These are phyloP conservation scores for Pollenia griseotomentosa DNA, from an alignment of 2,888 invertebrate genomes.

Conservation along the genomic window DNA sequence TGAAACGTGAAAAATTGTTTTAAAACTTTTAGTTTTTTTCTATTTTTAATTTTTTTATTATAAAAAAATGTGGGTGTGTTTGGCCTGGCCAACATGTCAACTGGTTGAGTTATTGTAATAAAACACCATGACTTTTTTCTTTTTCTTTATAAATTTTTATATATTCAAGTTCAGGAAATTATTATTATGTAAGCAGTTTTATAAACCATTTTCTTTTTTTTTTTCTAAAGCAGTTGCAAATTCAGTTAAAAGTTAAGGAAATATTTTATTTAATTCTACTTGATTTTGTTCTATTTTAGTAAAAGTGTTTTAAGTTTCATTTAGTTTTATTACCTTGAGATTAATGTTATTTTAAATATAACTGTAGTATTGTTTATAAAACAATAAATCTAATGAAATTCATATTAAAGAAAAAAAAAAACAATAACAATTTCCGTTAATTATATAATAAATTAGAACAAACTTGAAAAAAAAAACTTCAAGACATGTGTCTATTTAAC, in stretches of 20 bases:
- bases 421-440: constrained; percentile 57
- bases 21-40: not conserved
- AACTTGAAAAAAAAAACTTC: not conserved
- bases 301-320: constrained; percentile 44
- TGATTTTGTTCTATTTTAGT: constrained; percentile 32
- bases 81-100: constrained; percentile 24
- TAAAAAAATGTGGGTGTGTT: constrained; percentile 66
- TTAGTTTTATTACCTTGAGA: constrained; percentile 61
- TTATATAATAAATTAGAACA: constrained; percentile 59
- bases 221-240: not conserved
- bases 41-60: constrained; percentile 7
- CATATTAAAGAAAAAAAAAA: not conserved
- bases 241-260: not conserved
- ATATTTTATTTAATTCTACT: constrained; percentile 6
- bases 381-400: constrained; percentile 18
- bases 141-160: constrained; percentile 11
- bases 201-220: not conserved
- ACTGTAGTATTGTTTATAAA: not conserved
- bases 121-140: constrained; percentile 9
- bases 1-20: constrained; percentile 68
- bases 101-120: not conserved
- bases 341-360: constrained; percentile 53
- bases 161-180: constrained; percentile 71
- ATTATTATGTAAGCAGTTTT: constrained; percentile 64
- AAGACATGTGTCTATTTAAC: constrained; percentile 20